Conservation (phyloP, 1,140 invertebrate species). For the Tetraneura akinire region DNA sequence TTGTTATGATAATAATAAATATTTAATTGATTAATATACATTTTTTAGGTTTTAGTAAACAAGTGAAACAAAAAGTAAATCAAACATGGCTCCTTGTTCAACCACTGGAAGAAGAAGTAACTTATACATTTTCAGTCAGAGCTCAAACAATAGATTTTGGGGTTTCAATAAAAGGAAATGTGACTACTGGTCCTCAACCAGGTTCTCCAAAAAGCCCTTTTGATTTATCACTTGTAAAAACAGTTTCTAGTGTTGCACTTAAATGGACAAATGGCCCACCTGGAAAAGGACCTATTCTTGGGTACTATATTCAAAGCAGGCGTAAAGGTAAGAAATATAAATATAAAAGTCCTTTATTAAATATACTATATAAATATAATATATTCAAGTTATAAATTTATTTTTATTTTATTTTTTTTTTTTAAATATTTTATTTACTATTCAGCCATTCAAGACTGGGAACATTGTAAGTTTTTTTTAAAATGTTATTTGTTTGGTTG, state of each 20-base stretch:
- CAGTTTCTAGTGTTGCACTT: conserved; percentile 80
- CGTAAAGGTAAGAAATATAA: conserved; percentile 71
- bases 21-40: not conserved
- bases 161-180: conserved; percentile 74
- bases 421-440: conserved; percentile 59
- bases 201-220: conserved; percentile 81
- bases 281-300: conserved; percentile 82
- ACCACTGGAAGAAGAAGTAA: conserved; percentile 86
- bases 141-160: conserved; percentile 87
- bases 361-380: not conserved
- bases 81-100: conserved; percentile 78
- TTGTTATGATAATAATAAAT: not conserved
- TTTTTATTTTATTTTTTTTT: conserved; percentile 49
- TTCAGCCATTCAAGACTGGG: conserved; percentile 72
- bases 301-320: conserved; percentile 90
- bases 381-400: conserved; percentile 1
- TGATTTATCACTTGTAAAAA: conserved; percentile 73
- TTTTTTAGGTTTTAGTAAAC: conserved; percentile 78
- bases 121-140: conserved; percentile 86
- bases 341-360: not conserved
- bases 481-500: conserved; percentile 18
- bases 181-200: conserved; percentile 91
- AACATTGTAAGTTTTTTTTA: conserved; percentile 67
- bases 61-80: conserved; percentile 90
- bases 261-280: conserved; percentile 85